Evolutionary conservation across 1,140 invertebrate species (phyloP).

Genomic region (Ectropis grisescens): DNA sequence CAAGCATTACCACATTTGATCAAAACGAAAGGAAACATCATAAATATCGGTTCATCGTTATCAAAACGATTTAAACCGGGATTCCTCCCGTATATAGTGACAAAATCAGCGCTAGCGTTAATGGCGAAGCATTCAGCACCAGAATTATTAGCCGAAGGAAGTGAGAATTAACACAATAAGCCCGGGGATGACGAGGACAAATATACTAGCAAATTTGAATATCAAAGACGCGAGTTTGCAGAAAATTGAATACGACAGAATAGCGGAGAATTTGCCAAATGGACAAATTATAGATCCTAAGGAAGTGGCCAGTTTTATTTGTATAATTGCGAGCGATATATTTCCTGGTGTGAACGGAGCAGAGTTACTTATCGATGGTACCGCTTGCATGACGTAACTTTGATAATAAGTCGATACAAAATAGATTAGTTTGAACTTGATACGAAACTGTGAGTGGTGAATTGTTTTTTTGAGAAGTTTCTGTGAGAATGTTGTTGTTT

Average conservation of each 20-base stretch:
- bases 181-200: constrained; percentile 75
- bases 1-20: constrained; percentile 79
- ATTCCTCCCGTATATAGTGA: constrained; percentile 14
- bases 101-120: constrained; percentile 70
- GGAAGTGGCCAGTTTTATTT: constrained; percentile 84
- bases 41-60: constrained; percentile 25
- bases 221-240: constrained; percentile 75
- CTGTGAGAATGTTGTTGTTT: too few relatives aligned
- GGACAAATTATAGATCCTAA: constrained; percentile 76
- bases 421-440: too few relatives aligned
- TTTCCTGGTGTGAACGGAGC: constrained; percentile 85
- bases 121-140: constrained; percentile 76
- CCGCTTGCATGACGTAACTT: constrained; percentile 9
- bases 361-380: constrained; percentile 85
- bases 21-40: constrained; percentile 51
- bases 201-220: constrained; percentile 66
- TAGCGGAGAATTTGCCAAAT: constrained; percentile 80
- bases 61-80: constrained; percentile 16
- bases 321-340: constrained; percentile 82
- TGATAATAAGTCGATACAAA: too few relatives aligned
- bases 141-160: constrained; percentile 58
- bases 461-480: too few relatives aligned
- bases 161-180: constrained; percentile 78
- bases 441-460: too few relatives aligned
- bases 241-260: constrained; percentile 68